Percentiles rank a stretch among this genome's conserved stretches.
Evolutionary conservation across 2,888 invertebrate genomes (phyloP).

Genomic region (Tenodera sinensis): DNA sequence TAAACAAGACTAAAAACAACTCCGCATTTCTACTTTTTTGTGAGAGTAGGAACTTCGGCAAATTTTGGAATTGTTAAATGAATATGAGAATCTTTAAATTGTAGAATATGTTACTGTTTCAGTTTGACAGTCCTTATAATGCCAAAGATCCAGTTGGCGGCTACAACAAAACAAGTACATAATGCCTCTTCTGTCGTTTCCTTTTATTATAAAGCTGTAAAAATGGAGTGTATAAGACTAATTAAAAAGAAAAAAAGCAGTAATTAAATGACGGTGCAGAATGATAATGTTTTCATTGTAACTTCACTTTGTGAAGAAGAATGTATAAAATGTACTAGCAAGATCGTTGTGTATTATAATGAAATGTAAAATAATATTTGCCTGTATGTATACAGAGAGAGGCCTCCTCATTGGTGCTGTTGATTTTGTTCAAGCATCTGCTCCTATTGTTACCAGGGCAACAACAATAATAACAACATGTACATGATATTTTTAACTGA

Average conservation of each 20-base stretch:
- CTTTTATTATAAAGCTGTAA: background rate
- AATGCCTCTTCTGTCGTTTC: background rate
- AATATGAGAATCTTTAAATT: background rate
- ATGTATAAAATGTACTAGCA: background rate
- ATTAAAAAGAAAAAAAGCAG: background rate
- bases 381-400: background rate
- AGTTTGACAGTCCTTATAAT: too few species aligned
- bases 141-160: background rate
- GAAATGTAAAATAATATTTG: background rate
- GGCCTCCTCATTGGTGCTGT: background rate
- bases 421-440: background rate
- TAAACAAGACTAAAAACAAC: constrained; percentile 17
- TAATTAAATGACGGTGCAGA: background rate
- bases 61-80: background rate
- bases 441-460: background rate
- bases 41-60: background rate
- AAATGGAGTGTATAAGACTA: background rate
- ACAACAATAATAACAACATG: background rate
- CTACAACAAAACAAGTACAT: background rate
- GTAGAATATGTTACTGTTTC: too few species aligned
- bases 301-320: background rate
- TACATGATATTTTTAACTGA: background rate
- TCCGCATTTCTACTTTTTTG: background rate
- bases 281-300: background rate
- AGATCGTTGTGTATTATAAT: background rate